Evolutionary conservation across 2,113 vertebrate species (phyloP), one percentile per base, ranked within the genome.

Genomic region (Bos indicus): DNA sequence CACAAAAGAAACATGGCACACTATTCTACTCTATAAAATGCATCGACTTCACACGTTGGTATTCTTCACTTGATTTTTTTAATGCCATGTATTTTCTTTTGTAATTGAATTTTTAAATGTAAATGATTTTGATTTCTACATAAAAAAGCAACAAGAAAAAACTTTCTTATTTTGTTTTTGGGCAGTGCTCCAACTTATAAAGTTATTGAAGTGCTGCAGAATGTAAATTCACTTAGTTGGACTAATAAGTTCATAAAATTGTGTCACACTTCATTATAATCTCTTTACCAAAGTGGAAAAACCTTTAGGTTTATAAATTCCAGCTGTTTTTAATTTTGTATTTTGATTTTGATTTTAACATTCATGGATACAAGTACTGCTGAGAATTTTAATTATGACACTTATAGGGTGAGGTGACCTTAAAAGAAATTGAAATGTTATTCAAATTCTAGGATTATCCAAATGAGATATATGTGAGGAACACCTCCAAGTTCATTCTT

Each of bases 221-320:
- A 95, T 98, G 91, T 98, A 98, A 98, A 98, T 98, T 98, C 96
- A 97, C 98, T 97, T 98, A 97, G 97, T 96, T 88, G 96, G 94
- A 97, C 98, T 99, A 98, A 98, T 98, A 98, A 91, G 92, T 96
- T 94, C 97, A 97, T 98, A 98, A 98, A 99, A 97, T 78, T 94
- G 93, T 97, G 84, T 95, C 98, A 91, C 97, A 97, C 94, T 98
- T 99, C 97, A 98, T 98, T 98, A 98, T 98, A 98, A 98, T 97
- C 97, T 98, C 98, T 97, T 98, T 98, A 96, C 74, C 97, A 98
- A 98, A 98, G 97, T 97, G 80, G 98, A 98, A 98, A 98, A 98
- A 95, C 83, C 97, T 98, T 98, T 98, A 97, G 94, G 86, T 98
- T 98, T 98, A 90, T 96, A 96, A 98, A 98, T 90, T 97, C 95